Evolutionary conservation across 2,113 vertebrate species (phyloP), one percentile per base, ranked within the genome.

Genomic region (Myxocyprinus asiaticus): DNA sequence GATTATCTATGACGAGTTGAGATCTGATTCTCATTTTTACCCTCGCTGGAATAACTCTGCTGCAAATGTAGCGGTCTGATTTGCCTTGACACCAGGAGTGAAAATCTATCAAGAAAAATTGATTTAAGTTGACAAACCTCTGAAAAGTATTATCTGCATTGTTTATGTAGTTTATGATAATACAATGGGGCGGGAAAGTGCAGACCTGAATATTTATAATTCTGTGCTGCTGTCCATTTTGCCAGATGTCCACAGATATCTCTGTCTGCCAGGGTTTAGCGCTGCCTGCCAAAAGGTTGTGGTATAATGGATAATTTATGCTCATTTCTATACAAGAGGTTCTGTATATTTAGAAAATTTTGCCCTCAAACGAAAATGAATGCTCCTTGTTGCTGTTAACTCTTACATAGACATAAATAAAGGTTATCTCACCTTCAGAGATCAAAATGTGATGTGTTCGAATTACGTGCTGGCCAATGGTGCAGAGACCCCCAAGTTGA

Each of bases 1-100:
- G 72, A 83, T 83, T 83, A 83, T 72, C 73, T 69, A 77, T 65
- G 56, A 83, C 67, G 51, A 67, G 77, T 58, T 50, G 69, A 78
- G 67, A 62, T 82, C 80, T 80, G 82, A 83, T 77, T 76, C 65
- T 50, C 45, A 72, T 58, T 76, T 82, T 67, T 72, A 80, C 71
- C 65, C 51, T 77, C 47, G 44, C 7, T 63, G 63, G 75, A 81
- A 63, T 45, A 56, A 70, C 69, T 2, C 63, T 22, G 7, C 22
- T 33, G 11, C 65, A 78, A 78, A 76, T 48, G 55, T 43, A 59
- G 33, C 9, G 47, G 44, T 68, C 58, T 63, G 71, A 74, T 74
- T 74, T 58, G 53, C 44, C 66, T 58, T 68, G 50, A 69, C 7
- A 9, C 17, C 50, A 59, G 14, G 14, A 71, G 67, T 50, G 42